Evolutionary conservation across 1,140 invertebrate genomes (phyloP), one percentile per base, ranked within the genome.

Genomic region (Micrasema minimum): DNA sequence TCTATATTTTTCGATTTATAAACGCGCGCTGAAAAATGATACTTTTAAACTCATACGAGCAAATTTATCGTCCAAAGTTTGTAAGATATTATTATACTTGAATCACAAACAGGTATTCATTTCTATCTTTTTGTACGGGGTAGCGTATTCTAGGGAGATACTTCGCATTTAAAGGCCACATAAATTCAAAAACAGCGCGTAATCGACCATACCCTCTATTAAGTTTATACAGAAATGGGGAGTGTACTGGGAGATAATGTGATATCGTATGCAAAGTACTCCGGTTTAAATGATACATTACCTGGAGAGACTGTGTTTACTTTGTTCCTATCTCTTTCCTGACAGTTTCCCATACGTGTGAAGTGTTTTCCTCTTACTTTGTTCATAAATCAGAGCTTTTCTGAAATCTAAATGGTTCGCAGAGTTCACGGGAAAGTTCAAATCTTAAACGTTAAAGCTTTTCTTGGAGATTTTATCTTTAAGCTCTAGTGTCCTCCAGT

Each of bases 371-470:
- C 37, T 59, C 55, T 41, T 59, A 43, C 45, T 66, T 38, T 51
- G 37, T 53, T 48, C 67, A 62, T 69, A 69, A 69, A 69, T 69
- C 57, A 69, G 55, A 51, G 45, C 43, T 61, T 69, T 62, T 69
- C 38, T 31, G 26, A 31, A 31, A 31, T 31, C 26, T 59, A 69
- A 69, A 69, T 43, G 37, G 35, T 68, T 46, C 38, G 37, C 31
- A 69, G 62, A 62, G 43, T 69, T 69, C 59, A 62, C 37, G 45
- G 26, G 12, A 61, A 62, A 38, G 57, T 62, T 51, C 55, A 62
- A 38, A 41, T 12, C 23, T 48, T 69, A 57, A 69, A 69, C 61
- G 61, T 69, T 69, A 62, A 69, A 69, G 43, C 35, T 22, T 51
- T 61, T 43, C 37, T 16, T 31, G 4, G 37, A n/a, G 55, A 59